A percentile compares a stretch with the other conserved stretches of the same genome.
Conservation (phyloP, 2,113 vertebrate genomes). For the Ceratotherium simum region DNA sequence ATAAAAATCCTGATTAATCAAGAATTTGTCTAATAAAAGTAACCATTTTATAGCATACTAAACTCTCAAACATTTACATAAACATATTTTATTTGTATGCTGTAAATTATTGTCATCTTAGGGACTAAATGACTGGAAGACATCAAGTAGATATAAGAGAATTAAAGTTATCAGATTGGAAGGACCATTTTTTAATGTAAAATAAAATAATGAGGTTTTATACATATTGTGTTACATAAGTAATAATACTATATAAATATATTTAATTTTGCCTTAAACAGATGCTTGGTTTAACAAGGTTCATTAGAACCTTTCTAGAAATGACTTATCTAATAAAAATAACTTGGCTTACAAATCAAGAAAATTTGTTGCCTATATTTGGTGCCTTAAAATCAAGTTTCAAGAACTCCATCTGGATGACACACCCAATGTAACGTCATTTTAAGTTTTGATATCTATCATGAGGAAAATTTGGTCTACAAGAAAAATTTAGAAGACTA, state of each 20-base stretch:
- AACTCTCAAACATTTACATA: conserved; percentile 24
- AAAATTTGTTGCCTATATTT: conserved; percentile 67
- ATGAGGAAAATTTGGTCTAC: conserved; percentile 67
- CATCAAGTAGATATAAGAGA: not conserved
- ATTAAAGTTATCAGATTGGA: not conserved
- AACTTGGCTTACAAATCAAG: conserved; percentile 45
- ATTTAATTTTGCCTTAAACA: not conserved
- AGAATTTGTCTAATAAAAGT: not conserved
- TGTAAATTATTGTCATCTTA: not conserved
- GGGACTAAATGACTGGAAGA: not conserved
- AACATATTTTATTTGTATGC: not conserved
- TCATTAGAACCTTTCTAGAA: conserved; percentile 18
- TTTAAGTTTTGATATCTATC: conserved; percentile 73
- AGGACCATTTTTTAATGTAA: conserved; percentile 30
- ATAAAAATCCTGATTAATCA: not conserved
- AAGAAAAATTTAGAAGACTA: conserved; percentile 59
- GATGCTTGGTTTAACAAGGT: conserved; percentile 13
- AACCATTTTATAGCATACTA: not conserved
- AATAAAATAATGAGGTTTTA: not conserved
- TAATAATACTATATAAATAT: not conserved
- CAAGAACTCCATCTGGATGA: conserved; percentile 75
- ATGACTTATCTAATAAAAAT: conserved; percentile 59
- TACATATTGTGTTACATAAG: not conserved
- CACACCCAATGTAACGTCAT: conserved; percentile 46
- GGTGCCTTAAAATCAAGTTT: conserved; percentile 79